Evolutionary conservation across 2,888 invertebrate species (phyloP), one percentile per base, ranked within the genome.

Genomic region (Steinernema carpocapsae): DNA sequence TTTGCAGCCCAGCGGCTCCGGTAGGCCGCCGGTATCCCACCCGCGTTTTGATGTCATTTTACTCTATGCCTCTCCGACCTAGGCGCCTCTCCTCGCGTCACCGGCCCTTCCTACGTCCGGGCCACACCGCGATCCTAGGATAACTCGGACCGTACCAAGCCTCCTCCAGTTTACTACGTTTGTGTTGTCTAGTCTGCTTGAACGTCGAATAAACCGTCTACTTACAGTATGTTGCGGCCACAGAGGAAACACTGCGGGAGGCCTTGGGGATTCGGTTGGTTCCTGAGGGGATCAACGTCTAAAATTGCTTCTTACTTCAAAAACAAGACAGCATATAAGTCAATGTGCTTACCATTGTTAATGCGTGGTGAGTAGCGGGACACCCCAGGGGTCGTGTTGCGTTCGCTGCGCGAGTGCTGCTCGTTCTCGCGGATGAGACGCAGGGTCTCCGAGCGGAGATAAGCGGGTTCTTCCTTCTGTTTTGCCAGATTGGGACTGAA

Each of bases 211-310:
- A 48, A 51, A 51, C 45, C 37, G 43, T 76, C 19, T 48, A 81
- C 95, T 94, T 93, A 97, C 96, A 94, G 94, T 90, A 97, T 95
- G 88, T 95, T 92, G 88, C 95, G 92, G 89, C 95, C 95, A 91
- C 97, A 97, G 88, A 95, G 95, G 84, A 93, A 93, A 91, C 97
- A 97, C 90, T 94, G 93, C 93, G 84, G 93, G 92, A 94, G 91
- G 88, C 92, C 93, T 70, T 91, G 92, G 84, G 91, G 92, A 73
- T 81, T 82, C 29, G 82, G 81, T 45, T 80, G 83, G 59, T 75
- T 74, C 89, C 87, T 91, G 90, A 90, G 89, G 92, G 85, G 92
- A 51, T 70, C 46, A 32, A 37, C 24, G n/a, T 24, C 70, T 56
- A 72, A 72, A 72, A 32, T 45, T 46, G 24, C 29, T 19, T 37